phyloP scores from a whole-genome alignment of 2,797 vertebrate species.

The Lates japonicus region DNA sequence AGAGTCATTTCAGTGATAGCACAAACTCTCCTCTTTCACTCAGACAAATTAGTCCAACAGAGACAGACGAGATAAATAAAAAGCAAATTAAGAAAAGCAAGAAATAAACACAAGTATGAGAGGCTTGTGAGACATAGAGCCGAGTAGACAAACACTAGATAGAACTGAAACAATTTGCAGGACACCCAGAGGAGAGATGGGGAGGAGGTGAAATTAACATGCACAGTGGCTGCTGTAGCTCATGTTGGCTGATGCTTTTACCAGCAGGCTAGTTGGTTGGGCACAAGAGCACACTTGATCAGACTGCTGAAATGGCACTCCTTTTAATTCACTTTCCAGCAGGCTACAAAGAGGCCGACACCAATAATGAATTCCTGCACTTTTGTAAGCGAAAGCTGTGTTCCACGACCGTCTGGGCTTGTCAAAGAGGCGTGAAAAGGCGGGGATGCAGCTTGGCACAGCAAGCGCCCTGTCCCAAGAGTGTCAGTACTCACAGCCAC shows the following conservation, averaged over 20 bases:
- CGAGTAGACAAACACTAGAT: no score
- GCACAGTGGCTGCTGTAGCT: slow-evolving; percentile 28
- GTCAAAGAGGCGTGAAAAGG: slow-evolving; percentile 12
- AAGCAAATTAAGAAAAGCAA: no score
- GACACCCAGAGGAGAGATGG: no score
- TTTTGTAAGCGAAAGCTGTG: slow-evolving; percentile 5
- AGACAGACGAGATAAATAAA: no score
- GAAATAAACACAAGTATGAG: no score
- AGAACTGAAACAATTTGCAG: no score
- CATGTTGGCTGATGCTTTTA: slow-evolving; percentile 47
- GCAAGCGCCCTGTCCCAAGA: neutral
- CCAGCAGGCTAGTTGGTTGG: slow-evolving; percentile 27
- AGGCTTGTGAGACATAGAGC: no score
- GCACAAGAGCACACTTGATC: slow-evolving; percentile 60
- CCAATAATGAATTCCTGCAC: slow-evolving; percentile 23
- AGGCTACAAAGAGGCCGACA: slow-evolving; percentile 1
- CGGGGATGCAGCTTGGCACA: neutral
- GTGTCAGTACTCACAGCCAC: neutral
- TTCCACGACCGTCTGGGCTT: slow-evolving; percentile 21
- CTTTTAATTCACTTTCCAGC: slow-evolving; percentile 42
- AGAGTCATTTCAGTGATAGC: no score
- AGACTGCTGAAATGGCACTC: slow-evolving; percentile 27
- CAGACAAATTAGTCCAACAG: no score
- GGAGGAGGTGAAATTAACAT: no score
- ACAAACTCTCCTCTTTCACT: no score